A percentile compares a stretch with the other conserved stretches of the same genome.
Evolutionary conservation across 2,797 vertebrate species (phyloP).

Genomic region (Todus mexicanus): DNA sequence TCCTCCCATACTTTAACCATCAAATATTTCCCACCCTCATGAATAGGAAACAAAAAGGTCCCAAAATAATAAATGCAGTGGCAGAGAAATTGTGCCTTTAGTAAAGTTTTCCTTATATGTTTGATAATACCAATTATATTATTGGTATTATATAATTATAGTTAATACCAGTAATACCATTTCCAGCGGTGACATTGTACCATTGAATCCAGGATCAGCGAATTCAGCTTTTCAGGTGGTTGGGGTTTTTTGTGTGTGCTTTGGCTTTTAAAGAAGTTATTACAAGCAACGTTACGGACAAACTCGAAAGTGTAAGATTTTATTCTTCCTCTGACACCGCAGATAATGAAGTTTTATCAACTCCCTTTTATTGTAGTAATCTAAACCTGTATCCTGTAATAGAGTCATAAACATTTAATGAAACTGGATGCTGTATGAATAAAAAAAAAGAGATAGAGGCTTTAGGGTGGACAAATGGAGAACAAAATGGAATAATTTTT

Average conservation of each 20-base stretch:
- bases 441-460: conserved; percentile 2
- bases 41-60: neutral
- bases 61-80: conserved; percentile 1
- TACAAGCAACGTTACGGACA: conserved; percentile 62
- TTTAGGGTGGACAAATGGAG: conserved; percentile 46
- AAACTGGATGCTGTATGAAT: conserved; percentile 62
- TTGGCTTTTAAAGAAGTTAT: conserved; percentile 60
- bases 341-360: conserved; percentile 79
- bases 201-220: conserved; percentile 18
- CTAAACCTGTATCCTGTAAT: conserved; percentile 75
- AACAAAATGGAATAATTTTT: conserved; percentile 41
- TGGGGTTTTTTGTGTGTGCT: neutral
- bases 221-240: neutral
- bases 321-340: conserved; percentile 67
- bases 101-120: conserved; percentile 36
- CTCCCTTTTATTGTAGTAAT: conserved; percentile 73
- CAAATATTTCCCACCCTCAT: neutral
- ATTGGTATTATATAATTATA: too few relatives aligned
- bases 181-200: conserved; percentile 1
- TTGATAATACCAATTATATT: neutral
- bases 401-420: conserved; percentile 78
- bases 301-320: conserved; percentile 70
- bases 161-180: too few relatives aligned
- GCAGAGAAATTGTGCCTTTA: conserved; percentile 47
- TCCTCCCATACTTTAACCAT: neutral